These are phyloP conservation scores for Agrochola lota DNA, from an alignment of 2,888 invertebrate species.

Conservation along the genomic window DNA sequence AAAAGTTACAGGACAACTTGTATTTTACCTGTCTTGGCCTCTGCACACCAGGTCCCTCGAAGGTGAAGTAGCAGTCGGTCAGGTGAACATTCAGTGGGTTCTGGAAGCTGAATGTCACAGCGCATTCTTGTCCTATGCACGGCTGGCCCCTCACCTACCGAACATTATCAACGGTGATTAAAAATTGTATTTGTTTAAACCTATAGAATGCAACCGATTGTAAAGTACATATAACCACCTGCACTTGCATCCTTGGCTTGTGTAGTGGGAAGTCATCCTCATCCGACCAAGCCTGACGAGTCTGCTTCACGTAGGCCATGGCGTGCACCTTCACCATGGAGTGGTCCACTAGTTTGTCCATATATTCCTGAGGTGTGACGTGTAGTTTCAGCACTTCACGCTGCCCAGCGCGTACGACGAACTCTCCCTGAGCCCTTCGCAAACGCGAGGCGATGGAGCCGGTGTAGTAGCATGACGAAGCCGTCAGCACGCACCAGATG, in stretches of 20 bases:
- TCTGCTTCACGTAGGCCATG: slow-evolving; percentile 93
- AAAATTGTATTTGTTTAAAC: neutral
- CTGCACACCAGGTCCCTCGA: slow-evolving; percentile 93
- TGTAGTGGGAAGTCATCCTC: slow-evolving; percentile 93
- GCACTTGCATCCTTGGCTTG: slow-evolving; percentile 92
- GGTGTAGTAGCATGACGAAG: slow-evolving; percentile 93
- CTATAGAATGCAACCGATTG: neutral
- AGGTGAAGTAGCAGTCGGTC: slow-evolving; percentile 92
- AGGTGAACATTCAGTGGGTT: slow-evolving; percentile 92
- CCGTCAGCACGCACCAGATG: slow-evolving; percentile 91
- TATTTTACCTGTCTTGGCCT: slow-evolving; percentile 89
- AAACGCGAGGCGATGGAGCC: slow-evolving; percentile 92
- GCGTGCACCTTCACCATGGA: slow-evolving; percentile 93
- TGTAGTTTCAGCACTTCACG: slow-evolving; percentile 91
- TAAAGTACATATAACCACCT: slow-evolving; percentile 83
- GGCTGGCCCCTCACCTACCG: slow-evolving; percentile 86
- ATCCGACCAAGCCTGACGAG: slow-evolving; percentile 93
- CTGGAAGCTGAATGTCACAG: slow-evolving; percentile 91
- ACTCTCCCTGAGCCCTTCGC: slow-evolving; percentile 91
- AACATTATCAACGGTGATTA: slow-evolving; percentile 10
- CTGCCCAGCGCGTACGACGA: slow-evolving; percentile 91
- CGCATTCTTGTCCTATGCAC: slow-evolving; percentile 89
- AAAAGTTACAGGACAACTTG: neutral
- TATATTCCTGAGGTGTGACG: slow-evolving; percentile 92
- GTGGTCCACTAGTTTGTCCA: slow-evolving; percentile 93